Base-by-base conservation (phyloP, 2,797 vertebrate genomes). In the Anableps anableps region DNA sequence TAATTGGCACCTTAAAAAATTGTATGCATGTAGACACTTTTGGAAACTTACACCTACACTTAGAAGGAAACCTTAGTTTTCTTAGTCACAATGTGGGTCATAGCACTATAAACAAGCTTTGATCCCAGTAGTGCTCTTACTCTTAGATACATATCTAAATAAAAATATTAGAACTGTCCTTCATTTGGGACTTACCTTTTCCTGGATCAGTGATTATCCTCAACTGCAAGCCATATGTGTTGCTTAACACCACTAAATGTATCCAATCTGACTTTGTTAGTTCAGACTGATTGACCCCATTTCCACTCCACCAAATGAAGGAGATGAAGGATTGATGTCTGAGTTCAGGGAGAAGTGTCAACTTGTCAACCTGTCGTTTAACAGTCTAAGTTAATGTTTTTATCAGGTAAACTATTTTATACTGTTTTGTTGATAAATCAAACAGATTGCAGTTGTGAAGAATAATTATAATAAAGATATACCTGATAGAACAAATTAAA, bases 81-180 rank as follows among this genome's bases (percentile, higher is more conserved):
- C n/a, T n/a, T n/a, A n/a, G 70, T 80, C 73, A 81, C 76, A 75
- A 76, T 58, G 36, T 55, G 55, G 41, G 82, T 51, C 29, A 74
- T 36, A 74, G 50, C 41, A 68, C 47, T 5, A 34, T 41, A 74
- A n/a, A 48, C 45, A 72, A 64, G 77, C 45, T 48, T 48, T 48
- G 9, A 48, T 16, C 21, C 19, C 50, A 53, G 2, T 48, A 53
- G 9, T 36, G 29, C 13, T 64, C 29, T 64, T 34, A 53, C 6
- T 23, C 50, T 53, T n/a, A n/a, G 7, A 53, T 6, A 53, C 50
- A 51, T 51, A 23, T 53, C 36, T 53, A 14, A 55, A 23, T 71
- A 17, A 71, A 29, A 71, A 17, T 48, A 8, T 34, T 70, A 41
- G 4, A 68, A 68, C 5, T 50, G 75, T 36, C 5, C 26, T 16